These are phyloP conservation scores for Labeo calbasu DNA, from an alignment of 2,797 vertebrate genomes.

Conservation along the genomic window DNA sequence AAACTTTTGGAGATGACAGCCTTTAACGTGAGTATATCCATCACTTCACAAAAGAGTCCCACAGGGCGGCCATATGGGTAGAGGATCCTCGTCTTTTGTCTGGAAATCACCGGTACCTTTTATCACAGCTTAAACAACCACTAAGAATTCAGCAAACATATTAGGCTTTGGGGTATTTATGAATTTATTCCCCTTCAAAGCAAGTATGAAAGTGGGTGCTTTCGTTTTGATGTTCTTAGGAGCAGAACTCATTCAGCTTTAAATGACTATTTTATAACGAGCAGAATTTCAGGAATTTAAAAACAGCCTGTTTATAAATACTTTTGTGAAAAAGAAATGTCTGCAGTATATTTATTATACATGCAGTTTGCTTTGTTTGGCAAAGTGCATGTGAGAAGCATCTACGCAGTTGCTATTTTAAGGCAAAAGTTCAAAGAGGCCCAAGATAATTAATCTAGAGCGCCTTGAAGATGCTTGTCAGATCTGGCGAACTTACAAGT, in stretches of 20 bases:
- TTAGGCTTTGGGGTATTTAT: slow-evolving; percentile 35
- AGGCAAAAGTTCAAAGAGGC: slow-evolving; percentile 3
- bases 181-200: slow-evolving; percentile 26
- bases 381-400: not conserved
- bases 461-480: not conserved
- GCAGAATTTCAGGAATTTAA: not conserved
- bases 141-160: slow-evolving; percentile 43
- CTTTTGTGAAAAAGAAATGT: not conserved
- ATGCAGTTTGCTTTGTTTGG: not conserved
- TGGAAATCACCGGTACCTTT: slow-evolving; percentile 49
- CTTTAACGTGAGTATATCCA: slow-evolving; percentile 71
- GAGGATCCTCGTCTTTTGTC: slow-evolving; percentile 68
- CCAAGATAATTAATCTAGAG: not conserved
- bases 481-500: not conserved
- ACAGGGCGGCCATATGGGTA: slow-evolving; percentile 75
- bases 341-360: not conserved
- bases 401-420: not conserved
- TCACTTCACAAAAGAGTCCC: slow-evolving; percentile 73
- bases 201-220: not conserved
- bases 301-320: not conserved
- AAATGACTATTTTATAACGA: not conserved
- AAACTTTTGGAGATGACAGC: slow-evolving; percentile 72
- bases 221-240: not conserved
- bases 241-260: not conserved
- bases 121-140: slow-evolving; percentile 53